Percentiles rank a stretch among this genome's conserved stretches.
phyloP scores from a whole-genome alignment of 2,113 vertebrate genomes.

The Megaptera novaeangliae region DNA sequence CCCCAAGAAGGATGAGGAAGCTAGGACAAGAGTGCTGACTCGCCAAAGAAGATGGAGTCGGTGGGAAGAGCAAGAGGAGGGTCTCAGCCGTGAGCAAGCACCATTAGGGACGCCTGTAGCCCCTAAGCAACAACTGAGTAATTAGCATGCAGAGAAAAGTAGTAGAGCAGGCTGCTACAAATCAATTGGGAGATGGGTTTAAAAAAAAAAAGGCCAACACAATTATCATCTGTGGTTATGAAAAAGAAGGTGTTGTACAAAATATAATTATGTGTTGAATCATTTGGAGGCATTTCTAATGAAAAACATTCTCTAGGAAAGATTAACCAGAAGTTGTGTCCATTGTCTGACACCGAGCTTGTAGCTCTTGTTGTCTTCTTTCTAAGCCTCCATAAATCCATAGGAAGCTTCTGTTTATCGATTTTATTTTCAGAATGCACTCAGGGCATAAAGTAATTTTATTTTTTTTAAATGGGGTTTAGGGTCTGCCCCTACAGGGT shows the following conservation, averaged over 20 bases:
- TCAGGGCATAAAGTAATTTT: constrained; percentile 74
- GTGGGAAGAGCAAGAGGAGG: background rate
- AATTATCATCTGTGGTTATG: background rate
- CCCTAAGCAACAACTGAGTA: background rate
- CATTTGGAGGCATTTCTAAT: constrained; percentile 36
- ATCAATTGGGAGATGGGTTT: background rate
- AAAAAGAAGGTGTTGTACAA: constrained; percentile 6
- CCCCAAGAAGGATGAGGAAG: background rate
- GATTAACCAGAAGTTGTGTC: constrained; percentile 34
- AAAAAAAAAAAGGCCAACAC: background rate
- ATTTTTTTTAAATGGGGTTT: constrained; percentile 70
- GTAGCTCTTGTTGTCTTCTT: background rate
- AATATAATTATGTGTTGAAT: constrained; percentile 50
- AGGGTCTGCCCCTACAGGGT: constrained; percentile 72
- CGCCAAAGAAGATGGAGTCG: background rate
- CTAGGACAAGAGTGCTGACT: background rate
- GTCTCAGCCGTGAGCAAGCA: too few species aligned
- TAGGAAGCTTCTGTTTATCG: constrained; percentile 66
- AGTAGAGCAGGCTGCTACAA: background rate
- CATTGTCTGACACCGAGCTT: background rate
- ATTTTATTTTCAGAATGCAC: constrained; percentile 75
- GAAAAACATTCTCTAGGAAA: constrained; percentile 39
- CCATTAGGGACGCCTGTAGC: background rate
- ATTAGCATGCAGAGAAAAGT: background rate
- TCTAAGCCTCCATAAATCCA: constrained; percentile 63